phyloP scores from a whole-genome alignment of 2,797 vertebrate species.

The Nannoperca australis region DNA sequence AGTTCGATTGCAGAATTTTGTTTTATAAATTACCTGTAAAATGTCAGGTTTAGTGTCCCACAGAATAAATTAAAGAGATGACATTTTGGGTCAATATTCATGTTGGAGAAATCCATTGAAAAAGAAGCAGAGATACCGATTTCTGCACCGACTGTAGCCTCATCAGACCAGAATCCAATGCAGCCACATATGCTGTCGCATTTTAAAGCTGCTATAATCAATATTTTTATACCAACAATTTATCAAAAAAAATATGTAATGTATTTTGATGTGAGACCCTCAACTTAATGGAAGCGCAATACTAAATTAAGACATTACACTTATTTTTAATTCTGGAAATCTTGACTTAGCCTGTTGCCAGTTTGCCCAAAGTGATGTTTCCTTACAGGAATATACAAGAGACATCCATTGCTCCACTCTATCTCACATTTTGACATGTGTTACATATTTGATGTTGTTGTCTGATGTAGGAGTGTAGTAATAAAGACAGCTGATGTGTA shows the following conservation, averaged over 20 bases:
- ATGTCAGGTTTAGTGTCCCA: background rate
- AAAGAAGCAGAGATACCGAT: background rate
- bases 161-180: background rate
- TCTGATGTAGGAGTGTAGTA: slow-evolving; percentile 1
- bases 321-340: background rate
- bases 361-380: slow-evolving; percentile 1
- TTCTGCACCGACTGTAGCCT: background rate
- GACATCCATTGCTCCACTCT: background rate
- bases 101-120: background rate
- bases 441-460: background rate
- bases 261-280: too few relatives aligned
- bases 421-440: slow-evolving; percentile 5
- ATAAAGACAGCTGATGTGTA: slow-evolving; percentile 19
- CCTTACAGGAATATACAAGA: background rate
- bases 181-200: background rate
- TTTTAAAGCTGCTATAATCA: background rate
- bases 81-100: background rate
- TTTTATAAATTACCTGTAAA: background rate
- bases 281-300: background rate
- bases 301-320: background rate
- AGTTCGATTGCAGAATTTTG: too few relatives aligned
- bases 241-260: background rate
- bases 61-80: background rate
- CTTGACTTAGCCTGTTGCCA: background rate
- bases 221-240: background rate